These are phyloP conservation scores for Syngnathus scovelli DNA, from an alignment of 2,113 vertebrate genomes.

Conservation along the genomic window DNA sequence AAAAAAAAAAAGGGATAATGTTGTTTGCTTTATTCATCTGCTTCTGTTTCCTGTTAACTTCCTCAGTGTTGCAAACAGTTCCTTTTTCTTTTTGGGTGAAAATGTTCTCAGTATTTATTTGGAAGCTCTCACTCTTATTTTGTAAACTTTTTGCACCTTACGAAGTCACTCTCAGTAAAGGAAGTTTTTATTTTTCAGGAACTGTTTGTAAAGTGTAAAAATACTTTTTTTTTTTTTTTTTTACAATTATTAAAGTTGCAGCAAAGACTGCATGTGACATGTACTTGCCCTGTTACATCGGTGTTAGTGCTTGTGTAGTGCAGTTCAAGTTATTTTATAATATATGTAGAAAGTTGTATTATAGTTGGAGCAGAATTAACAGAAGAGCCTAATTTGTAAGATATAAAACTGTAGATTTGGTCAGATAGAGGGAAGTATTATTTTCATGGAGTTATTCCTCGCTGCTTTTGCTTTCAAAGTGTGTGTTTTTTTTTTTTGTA, in stretches of 20 bases:
- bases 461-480: conserved; percentile 56
- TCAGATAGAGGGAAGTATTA: conserved; percentile 18
- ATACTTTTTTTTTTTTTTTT: conserved; percentile 51
- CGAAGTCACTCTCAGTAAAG: conserved; percentile 30
- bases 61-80: conserved; percentile 10
- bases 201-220: conserved; percentile 72
- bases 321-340: conserved; percentile 63
- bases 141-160: conserved; percentile 55
- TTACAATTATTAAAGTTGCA: conserved; percentile 47
- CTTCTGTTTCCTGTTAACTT: conserved; percentile 9
- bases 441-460: conserved; percentile 22
- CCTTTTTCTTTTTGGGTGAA: conserved; percentile 17
- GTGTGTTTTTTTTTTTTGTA: conserved; percentile 38
- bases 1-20: conserved; percentile 17
- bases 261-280: conserved; percentile 68
- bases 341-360: conserved; percentile 78
- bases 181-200: conserved; percentile 53
- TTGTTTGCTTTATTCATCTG: conserved; percentile 7
- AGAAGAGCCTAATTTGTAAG: conserved; percentile 72
- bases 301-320: conserved; percentile 43
- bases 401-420: conserved; percentile 59
- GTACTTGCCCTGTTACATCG: conserved; percentile 66
- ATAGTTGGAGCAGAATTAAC: conserved; percentile 57
- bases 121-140: conserved; percentile 23
- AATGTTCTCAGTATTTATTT: conserved; percentile 54